A percentile compares a stretch with the other conserved stretches of the same genome.
Conservation (phyloP, 2,888 invertebrate genomes). For the Diadegma fenestrale region DNA sequence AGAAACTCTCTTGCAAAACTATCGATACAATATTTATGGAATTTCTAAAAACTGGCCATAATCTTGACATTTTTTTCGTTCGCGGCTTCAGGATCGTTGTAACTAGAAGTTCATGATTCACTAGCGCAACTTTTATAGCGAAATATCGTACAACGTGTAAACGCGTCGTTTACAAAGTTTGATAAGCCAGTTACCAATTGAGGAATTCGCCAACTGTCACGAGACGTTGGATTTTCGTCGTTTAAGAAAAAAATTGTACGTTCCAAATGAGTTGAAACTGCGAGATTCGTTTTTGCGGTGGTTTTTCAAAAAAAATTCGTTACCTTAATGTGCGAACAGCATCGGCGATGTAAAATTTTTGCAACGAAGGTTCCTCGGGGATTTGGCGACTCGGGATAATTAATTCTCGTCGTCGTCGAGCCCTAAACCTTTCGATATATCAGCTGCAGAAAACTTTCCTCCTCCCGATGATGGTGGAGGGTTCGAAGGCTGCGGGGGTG, state of each 20-base stretch:
- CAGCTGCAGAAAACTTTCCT: slow-evolving; percentile 80
- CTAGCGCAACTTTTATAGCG: background rate
- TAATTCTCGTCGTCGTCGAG: slow-evolving; percentile 76
- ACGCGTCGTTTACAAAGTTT: background rate
- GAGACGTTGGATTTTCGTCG: background rate
- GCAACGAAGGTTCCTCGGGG: background rate
- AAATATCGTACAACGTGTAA: too few relatives aligned
- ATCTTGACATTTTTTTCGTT: background rate
- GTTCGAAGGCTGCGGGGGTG: slow-evolving; percentile 70
- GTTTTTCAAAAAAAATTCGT: background rate
- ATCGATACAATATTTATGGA: background rate
- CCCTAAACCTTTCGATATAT: slow-evolving; percentile 83
- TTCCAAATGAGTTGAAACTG: background rate
- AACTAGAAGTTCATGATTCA: background rate
- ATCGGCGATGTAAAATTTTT: background rate
- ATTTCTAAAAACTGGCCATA: background rate
- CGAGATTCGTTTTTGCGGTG: slow-evolving; percentile 14
- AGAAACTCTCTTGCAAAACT: background rate
- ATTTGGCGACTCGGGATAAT: background rate
- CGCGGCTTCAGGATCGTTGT: background rate
- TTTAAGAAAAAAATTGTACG: background rate
- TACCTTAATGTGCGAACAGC: slow-evolving; percentile 21
- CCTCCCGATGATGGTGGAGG: slow-evolving; percentile 73
- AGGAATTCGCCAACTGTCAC: background rate
- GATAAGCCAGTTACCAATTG: background rate